phyloP scores from a whole-genome alignment of 2,797 vertebrate genomes.

The Macroramphosus scolopax region DNA sequence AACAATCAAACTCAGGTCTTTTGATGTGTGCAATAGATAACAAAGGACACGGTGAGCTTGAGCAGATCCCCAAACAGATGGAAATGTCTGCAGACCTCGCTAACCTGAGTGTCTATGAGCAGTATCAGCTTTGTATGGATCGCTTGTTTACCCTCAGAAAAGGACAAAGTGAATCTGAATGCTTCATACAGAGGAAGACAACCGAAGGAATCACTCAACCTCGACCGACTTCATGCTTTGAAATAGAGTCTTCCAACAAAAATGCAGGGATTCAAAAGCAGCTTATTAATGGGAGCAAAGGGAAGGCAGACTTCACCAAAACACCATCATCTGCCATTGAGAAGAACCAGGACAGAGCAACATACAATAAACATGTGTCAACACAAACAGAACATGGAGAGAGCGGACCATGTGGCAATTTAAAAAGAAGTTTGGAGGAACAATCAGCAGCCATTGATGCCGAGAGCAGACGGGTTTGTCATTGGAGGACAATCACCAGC shows the following conservation, averaged over 20 bases:
- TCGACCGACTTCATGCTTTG: not conserved
- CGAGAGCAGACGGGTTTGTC: too few relatives aligned
- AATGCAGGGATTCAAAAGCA: conserved; percentile 9
- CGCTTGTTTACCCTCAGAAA: conserved; percentile 34
- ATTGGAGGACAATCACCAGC: too few relatives aligned
- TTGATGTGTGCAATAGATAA: not conserved
- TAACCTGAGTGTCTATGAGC: conserved; percentile 57
- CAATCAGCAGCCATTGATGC: too few relatives aligned
- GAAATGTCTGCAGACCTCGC: not conserved
- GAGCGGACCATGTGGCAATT: not conserved
- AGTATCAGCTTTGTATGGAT: conserved; percentile 64
- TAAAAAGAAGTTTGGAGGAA: too few relatives aligned
- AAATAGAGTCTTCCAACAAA: not conserved
- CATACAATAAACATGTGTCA: not conserved
- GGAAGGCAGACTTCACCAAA: too few relatives aligned
- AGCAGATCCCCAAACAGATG: not conserved
- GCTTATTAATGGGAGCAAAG: too few relatives aligned
- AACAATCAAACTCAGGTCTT: conserved; percentile 1
- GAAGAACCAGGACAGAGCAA: not conserved
- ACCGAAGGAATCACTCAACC: not conserved
- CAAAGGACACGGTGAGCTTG: not conserved
- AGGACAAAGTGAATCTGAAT: conserved; percentile 7
- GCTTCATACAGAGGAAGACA: not conserved
- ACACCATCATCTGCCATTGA: not conserved
- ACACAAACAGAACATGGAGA: not conserved